A percentile compares a stretch with the other conserved stretches of the same genome.
These are phyloP conservation scores for Drosophila virilis DNA, from an alignment of 1,140 invertebrate genomes.

Conservation along the genomic window DNA sequence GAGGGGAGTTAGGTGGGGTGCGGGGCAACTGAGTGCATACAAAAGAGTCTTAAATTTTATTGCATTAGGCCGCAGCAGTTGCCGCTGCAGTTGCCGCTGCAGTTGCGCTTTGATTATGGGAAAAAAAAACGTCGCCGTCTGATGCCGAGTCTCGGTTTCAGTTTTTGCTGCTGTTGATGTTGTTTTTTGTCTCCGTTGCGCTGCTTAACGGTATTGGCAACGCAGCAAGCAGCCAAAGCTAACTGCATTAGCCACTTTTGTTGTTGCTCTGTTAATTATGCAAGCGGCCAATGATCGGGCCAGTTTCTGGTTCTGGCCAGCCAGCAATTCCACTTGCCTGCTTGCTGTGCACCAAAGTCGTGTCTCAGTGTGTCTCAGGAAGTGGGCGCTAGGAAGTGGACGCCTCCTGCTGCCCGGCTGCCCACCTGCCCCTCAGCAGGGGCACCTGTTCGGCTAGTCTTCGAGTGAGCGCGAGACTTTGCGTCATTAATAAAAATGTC, in stretches of 20 bases:
- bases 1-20: background rate
- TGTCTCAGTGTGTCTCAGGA: conserved; percentile 28
- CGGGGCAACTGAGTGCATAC: conserved; percentile 28
- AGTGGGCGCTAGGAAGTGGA: conserved; percentile 51
- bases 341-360: conserved; percentile 5
- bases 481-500: conserved; percentile 82
- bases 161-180: background rate
- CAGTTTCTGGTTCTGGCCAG: conserved; percentile 36
- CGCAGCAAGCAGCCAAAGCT: conserved; percentile 25
- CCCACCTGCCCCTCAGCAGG: background rate
- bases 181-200: conserved; percentile 9
- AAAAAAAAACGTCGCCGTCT: conserved; percentile 32
- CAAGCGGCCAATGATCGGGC: conserved; percentile 38
- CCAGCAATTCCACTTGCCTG: conserved; percentile 29
- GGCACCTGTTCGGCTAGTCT: conserved; percentile 65
- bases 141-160: conserved; percentile 14
- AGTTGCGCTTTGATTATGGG: conserved; percentile 77
- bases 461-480: conserved; percentile 34
- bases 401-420: background rate
- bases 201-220: conserved; percentile 48
- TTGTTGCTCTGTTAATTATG: conserved; percentile 49
- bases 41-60: conserved; percentile 80
- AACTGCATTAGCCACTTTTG: conserved; percentile 45
- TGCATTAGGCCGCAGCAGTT: conserved; percentile 58
- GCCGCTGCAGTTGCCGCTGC: conserved; percentile 47